phyloP scores from a whole-genome alignment of 2,113 vertebrate species.

The Dissostichus mawsoni region DNA sequence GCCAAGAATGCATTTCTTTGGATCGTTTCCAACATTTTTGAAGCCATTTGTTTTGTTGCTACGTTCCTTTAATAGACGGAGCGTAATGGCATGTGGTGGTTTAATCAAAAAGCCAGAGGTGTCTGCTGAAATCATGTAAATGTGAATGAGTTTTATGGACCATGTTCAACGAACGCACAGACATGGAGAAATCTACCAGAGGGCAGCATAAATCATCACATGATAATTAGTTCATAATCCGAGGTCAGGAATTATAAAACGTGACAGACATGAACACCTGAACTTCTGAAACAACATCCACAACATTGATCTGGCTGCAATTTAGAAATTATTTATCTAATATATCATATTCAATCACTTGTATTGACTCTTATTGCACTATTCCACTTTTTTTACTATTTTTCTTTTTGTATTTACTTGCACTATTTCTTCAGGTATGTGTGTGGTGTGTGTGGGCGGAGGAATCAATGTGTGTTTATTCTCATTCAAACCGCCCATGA shows the following conservation, averaged over 20 bases:
- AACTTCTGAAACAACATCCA: not conserved
- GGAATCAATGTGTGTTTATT: not conserved
- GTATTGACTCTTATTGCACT: too few relatives aligned
- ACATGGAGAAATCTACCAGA: not conserved
- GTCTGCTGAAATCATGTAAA: slow-evolving; percentile 18
- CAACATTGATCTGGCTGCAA: too few relatives aligned
- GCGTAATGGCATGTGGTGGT: slow-evolving; percentile 41
- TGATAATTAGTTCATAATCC: not conserved
- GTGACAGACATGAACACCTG: not conserved
- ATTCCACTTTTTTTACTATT: too few relatives aligned
- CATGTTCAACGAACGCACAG: slow-evolving; percentile 30
- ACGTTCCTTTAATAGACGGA: slow-evolving; percentile 46
- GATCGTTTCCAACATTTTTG: slow-evolving; percentile 27
- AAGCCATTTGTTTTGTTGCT: slow-evolving; percentile 47
- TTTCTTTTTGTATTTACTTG: too few relatives aligned
- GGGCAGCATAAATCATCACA: not conserved
- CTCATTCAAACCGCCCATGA: not conserved
- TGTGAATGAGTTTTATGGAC: slow-evolving; percentile 1
- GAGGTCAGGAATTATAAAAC: not conserved
- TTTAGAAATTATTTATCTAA: too few relatives aligned
- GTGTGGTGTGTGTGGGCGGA: not conserved
- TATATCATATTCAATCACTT: too few relatives aligned
- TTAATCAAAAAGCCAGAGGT: slow-evolving; percentile 42
- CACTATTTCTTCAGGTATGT: not conserved
- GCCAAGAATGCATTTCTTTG: slow-evolving; percentile 40